Conservation (phyloP, 2,888 invertebrate genomes). For the Caenorhabditis sp. region DNA sequence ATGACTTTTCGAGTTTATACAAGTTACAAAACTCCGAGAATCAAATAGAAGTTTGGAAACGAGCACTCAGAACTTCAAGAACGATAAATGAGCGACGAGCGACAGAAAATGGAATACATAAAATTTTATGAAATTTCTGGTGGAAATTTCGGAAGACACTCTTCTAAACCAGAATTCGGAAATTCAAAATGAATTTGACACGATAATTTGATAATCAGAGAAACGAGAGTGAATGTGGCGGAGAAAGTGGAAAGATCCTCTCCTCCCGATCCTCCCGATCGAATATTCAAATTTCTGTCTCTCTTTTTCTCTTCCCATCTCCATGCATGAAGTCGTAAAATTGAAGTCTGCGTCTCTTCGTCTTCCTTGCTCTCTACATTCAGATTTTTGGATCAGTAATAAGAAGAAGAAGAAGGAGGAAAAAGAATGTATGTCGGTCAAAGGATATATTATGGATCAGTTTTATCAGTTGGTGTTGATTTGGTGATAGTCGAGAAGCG, state of each 20-base stretch:
- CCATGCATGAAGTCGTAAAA: slow-evolving; percentile 34
- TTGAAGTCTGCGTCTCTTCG: slow-evolving; percentile 28
- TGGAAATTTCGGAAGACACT: not conserved
- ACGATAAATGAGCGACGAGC: not conserved
- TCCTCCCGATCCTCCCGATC: slow-evolving; percentile 9
- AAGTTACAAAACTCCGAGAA: not conserved
- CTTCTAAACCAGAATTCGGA: slow-evolving; percentile 23
- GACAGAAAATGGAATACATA: slow-evolving; percentile 8
- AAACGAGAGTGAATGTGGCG: slow-evolving; percentile 24
- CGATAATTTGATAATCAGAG: slow-evolving; percentile 60
- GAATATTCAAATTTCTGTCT: slow-evolving; percentile 59
- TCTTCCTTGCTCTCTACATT: slow-evolving; percentile 9
- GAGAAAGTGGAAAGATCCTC: slow-evolving; percentile 20
- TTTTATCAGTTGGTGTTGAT: slow-evolving; percentile 39
- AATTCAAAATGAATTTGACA: slow-evolving; percentile 44
- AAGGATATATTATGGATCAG: slow-evolving; percentile 45
- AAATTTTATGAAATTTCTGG: slow-evolving; percentile 27
- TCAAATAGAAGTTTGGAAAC: not conserved
- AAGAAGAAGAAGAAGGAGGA: not conserved
- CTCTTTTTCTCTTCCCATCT: slow-evolving; percentile 26
- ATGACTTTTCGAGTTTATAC: slow-evolving; percentile 22
- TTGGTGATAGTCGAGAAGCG: slow-evolving; percentile 36
- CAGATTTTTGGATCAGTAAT: slow-evolving; percentile 32
- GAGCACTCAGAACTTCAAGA: not conserved
- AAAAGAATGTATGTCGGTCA: slow-evolving; percentile 55